phyloP scores from a whole-genome alignment of 37 sponge, comb jelly and placozoan species.

The Hexactinellida sp. region DNA sequence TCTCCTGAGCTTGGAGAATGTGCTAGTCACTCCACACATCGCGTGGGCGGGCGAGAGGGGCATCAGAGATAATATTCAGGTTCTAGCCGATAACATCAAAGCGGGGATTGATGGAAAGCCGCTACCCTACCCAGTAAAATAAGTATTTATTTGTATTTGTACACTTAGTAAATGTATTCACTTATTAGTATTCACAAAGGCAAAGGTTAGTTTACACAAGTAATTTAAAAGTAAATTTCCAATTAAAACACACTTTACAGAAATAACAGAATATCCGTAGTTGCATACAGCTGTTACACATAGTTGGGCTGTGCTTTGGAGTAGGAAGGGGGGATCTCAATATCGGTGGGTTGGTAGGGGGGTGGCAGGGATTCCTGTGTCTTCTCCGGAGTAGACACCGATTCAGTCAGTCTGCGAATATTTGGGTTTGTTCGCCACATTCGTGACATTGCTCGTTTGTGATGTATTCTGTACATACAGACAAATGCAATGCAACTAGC shows the following conservation, averaged over 20 bases:
- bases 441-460: not conserved
- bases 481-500: not conserved
- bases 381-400: not conserved
- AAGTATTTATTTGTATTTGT: too few species aligned
- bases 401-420: not conserved
- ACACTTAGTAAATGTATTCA: too few species aligned
- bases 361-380: not conserved
- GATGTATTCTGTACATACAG: constrained; percentile 1
- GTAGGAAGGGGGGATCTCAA: not conserved
- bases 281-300: not conserved
- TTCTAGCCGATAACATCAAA: not conserved
- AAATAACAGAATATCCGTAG: not conserved
- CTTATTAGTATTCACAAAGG: too few species aligned
- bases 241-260: not conserved
- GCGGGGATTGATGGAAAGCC: not conserved
- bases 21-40: constrained; percentile 67
- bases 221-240: too few species aligned
- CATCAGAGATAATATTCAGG: not conserved
- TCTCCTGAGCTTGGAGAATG: constrained; percentile 51
- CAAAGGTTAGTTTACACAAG: too few species aligned
- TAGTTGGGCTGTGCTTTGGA: not conserved
- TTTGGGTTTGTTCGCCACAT: not conserved
- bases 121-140: not conserved
- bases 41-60: constrained; percentile 38
- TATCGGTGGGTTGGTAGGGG: not conserved